Evolutionary conservation across 2,888 invertebrate species (phyloP).

Genomic region (Tortricodes alternella): DNA sequence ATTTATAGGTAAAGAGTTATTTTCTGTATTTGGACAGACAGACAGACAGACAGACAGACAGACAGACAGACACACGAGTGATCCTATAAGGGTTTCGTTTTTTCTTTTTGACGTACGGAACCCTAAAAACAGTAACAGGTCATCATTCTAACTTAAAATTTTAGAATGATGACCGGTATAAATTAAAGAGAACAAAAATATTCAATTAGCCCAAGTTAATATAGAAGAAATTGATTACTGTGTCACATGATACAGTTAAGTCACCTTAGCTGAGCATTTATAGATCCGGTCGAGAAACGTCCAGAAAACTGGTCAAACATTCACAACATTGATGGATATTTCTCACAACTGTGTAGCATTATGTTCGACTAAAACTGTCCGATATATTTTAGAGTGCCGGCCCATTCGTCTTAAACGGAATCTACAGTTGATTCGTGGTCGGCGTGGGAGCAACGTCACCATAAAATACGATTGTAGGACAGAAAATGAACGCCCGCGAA

Average conservation of each 20-base stretch:
- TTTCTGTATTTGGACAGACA: too few species aligned
- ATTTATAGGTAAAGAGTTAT: too few species aligned
- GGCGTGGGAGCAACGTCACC: conserved; percentile 75
- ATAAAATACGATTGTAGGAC: conserved; percentile 69
- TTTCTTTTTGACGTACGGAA: too few species aligned
- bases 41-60: too few species aligned
- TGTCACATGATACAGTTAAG: conserved; percentile 26
- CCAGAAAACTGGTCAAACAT: conserved; percentile 23
- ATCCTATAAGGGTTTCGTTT: too few species aligned
- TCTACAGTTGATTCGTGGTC: conserved; percentile 48
- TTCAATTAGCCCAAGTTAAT: conserved; percentile 13
- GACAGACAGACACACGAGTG: too few species aligned
- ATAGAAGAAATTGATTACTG: conserved; percentile 13
- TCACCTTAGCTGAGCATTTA: conserved; percentile 7
- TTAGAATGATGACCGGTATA: not conserved
- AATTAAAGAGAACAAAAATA: not conserved
- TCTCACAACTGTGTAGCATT: conserved; percentile 31
- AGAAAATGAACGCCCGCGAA: conserved; percentile 60
- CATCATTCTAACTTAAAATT: not conserved
- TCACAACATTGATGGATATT: conserved; percentile 30
- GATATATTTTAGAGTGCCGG: conserved; percentile 33
- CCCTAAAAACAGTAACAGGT: not conserved
- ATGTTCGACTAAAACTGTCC: conserved; percentile 30
- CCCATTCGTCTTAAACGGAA: conserved; percentile 35
- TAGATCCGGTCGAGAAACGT: conserved; percentile 22